Percentiles rank a stretch among this genome's conserved stretches.
These are phyloP conservation scores for Sakesphorus luctuosus DNA, from an alignment of 2,113 vertebrate genomes.

Conservation along the genomic window DNA sequence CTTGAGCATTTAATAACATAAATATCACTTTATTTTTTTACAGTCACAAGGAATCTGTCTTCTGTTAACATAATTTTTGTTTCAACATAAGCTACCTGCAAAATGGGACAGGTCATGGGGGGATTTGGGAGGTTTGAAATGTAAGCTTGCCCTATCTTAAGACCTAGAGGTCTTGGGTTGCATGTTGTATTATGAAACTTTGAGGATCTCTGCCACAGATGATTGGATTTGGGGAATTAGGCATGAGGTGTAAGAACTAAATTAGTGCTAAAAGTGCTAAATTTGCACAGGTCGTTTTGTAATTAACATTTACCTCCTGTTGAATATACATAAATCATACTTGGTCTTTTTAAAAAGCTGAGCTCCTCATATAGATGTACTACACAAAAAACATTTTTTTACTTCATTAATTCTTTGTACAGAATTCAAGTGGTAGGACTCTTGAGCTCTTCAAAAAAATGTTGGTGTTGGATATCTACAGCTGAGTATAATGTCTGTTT, in stretches of 20 bases:
- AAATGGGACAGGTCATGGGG: neutral
- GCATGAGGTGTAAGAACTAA: neutral
- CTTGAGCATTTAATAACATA: neutral
- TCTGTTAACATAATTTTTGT: neutral
- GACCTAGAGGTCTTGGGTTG: neutral
- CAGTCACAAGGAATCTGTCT: neutral
- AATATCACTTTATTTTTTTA: neutral
- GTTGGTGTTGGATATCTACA: neutral
- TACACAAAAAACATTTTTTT: conserved; percentile 23
- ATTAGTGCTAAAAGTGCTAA: neutral
- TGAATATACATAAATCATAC: neutral
- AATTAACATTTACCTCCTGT: neutral
- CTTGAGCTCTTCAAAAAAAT: conserved; percentile 12
- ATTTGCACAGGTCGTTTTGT: neutral
- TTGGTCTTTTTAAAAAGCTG: neutral
- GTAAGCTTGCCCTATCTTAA: neutral
- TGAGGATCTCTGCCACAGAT: neutral
- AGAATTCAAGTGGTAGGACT: neutral
- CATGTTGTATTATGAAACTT: neutral
- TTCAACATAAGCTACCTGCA: neutral
- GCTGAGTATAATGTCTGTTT: conserved; percentile 20
- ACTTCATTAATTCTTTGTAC: neutral
- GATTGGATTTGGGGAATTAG: neutral
- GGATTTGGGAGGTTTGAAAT: neutral
- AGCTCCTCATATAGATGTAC: neutral